A percentile compares a stretch with the other conserved stretches of the same genome.
phyloP scores from a whole-genome alignment of 2,113 vertebrate genomes.

The Psammodynastes pulverulentus region DNA sequence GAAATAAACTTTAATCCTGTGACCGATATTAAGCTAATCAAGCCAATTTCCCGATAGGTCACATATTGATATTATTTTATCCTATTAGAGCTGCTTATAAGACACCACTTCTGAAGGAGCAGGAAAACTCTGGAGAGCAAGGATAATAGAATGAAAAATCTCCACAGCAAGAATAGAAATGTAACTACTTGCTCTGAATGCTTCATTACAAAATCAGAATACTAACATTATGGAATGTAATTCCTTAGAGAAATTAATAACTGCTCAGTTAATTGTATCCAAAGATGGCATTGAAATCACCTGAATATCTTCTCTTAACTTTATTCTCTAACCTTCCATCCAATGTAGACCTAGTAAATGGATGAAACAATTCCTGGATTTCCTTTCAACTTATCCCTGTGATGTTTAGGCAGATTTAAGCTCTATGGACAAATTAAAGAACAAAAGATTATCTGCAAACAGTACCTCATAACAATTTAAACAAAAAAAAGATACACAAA shows the following conservation, averaged over 20 bases:
- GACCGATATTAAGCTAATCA: background rate
- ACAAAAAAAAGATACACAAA: background rate
- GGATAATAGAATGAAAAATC: background rate
- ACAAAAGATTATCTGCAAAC: background rate
- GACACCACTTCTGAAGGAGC: background rate
- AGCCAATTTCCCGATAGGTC: background rate
- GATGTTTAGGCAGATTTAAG: background rate
- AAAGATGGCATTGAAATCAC: background rate
- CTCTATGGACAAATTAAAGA: background rate
- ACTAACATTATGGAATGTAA: background rate
- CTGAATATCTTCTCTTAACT: background rate
- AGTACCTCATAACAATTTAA: background rate
- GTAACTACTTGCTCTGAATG: background rate
- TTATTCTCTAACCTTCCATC: accelerated
- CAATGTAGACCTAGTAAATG: background rate
- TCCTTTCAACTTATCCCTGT: background rate
- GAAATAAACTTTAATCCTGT: background rate
- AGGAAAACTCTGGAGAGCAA: background rate
- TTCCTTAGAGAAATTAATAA: background rate
- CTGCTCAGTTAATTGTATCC: background rate
- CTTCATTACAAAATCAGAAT: background rate
- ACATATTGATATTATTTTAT: background rate
- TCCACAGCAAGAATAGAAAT: background rate
- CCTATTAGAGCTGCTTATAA: background rate
- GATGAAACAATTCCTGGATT: background rate